These are phyloP conservation scores for Diplodus sargus DNA, from an alignment of 2,797 vertebrate species.

Conservation along the genomic window DNA sequence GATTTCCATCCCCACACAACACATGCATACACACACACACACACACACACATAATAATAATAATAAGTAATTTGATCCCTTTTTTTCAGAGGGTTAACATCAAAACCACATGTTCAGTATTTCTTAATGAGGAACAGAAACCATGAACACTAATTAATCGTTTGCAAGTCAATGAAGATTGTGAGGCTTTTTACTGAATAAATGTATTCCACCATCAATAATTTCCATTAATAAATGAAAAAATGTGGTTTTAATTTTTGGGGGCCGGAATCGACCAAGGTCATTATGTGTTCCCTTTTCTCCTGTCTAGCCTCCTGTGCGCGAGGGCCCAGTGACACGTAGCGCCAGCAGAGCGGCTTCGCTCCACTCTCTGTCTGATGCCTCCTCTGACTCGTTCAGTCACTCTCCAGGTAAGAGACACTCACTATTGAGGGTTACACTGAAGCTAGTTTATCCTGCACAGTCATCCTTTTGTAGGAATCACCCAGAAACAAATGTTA, in stretches of 20 bases:
- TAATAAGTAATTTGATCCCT: neutral
- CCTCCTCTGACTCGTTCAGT: slow-evolving; percentile 88
- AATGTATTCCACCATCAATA: neutral
- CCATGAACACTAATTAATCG: neutral
- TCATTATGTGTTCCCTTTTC: slow-evolving; percentile 32
- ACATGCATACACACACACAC: neutral
- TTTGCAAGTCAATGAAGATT: neutral
- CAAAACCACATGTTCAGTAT: neutral
- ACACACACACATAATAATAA: too few relatives aligned
- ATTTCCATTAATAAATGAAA: neutral
- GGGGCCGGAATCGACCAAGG: neutral
- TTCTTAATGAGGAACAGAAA: neutral
- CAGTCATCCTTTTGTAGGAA: neutral
- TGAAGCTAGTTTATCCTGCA: slow-evolving; percentile 3
- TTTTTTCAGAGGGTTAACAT: neutral
- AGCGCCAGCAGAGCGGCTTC: slow-evolving; percentile 82
- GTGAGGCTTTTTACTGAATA: neutral
- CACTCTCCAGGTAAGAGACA: slow-evolving; percentile 88
- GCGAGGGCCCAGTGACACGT: slow-evolving; percentile 73
- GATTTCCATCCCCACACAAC: slow-evolving; percentile 4
- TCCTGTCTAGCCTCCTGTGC: slow-evolving; percentile 91
- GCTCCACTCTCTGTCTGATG: slow-evolving; percentile 88
- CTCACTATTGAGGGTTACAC: neutral
- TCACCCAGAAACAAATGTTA: neutral
- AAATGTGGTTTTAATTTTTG: neutral